Conservation (phyloP, 2,888 invertebrate genomes). For the Syrphus vitripennis region DNA sequence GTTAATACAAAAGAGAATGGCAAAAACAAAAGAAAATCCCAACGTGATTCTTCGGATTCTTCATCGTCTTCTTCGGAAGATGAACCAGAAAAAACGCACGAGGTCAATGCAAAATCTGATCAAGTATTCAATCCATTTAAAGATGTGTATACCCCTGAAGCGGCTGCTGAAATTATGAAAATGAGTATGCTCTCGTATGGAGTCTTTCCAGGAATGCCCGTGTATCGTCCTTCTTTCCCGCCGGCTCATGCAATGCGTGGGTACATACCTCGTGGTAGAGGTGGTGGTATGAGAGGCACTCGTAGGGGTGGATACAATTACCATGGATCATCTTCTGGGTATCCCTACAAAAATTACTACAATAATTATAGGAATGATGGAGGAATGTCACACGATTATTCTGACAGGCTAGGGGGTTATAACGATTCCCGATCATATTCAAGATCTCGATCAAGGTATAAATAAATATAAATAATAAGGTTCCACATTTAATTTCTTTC, state of each 20-base stretch:
- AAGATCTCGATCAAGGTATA: constrained; percentile 74
- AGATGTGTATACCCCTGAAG: constrained; percentile 76
- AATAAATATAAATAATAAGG: not conserved
- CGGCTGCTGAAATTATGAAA: constrained; percentile 79
- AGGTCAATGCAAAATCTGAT: constrained; percentile 67
- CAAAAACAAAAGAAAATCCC: constrained; percentile 74
- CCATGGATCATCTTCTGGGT: constrained; percentile 74
- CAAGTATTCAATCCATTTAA: constrained; percentile 77
- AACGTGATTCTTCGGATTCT: constrained; percentile 71
- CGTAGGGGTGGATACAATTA: constrained; percentile 78
- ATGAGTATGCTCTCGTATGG: constrained; percentile 79
- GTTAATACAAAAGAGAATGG: constrained; percentile 72
- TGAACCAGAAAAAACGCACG: constrained; percentile 64
- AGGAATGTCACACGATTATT: constrained; percentile 84
- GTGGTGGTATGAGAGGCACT: constrained; percentile 80
- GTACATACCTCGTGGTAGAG: constrained; percentile 79
- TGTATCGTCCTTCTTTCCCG: constrained; percentile 75
- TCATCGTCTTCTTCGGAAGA: constrained; percentile 75
- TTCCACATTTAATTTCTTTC: not conserved
- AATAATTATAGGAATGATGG: constrained; percentile 74
- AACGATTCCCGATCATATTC: constrained; percentile 78
- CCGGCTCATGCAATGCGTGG: constrained; percentile 76
- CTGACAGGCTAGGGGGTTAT: constrained; percentile 82
- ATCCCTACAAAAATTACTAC: constrained; percentile 74
- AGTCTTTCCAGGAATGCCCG: constrained; percentile 78